Evolutionary conservation across 2,797 vertebrate species (phyloP).

Genomic region (Fundulus diaphanus): DNA sequence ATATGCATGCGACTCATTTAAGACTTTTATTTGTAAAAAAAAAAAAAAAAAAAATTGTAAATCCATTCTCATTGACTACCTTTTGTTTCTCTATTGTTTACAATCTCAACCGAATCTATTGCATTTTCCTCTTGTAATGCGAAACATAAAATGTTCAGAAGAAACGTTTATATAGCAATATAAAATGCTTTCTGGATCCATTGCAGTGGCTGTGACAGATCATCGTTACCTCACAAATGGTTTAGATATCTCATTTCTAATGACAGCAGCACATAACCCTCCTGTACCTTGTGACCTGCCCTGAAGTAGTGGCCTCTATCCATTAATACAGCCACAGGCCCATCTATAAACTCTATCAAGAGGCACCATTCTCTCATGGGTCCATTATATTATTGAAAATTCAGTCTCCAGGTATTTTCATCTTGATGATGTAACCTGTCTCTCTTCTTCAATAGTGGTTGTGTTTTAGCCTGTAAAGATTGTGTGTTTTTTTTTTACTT

Average conservation of each 20-base stretch:
- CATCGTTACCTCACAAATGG: neutral
- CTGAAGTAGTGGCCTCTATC: neutral
- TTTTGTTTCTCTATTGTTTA: no score
- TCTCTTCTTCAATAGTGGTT: neutral
- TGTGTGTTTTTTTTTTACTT: neutral
- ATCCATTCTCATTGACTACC: no score
- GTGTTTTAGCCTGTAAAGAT: no score
- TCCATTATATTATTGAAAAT: neutral
- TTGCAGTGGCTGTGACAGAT: neutral
- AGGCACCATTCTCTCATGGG: neutral
- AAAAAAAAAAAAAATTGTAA: no score
- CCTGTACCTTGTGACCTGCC: neutral
- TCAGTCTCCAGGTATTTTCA: neutral
- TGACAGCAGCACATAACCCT: neutral
- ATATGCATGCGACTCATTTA: no score
- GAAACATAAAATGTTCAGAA: neutral
- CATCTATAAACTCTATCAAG: neutral
- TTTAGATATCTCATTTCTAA: neutral
- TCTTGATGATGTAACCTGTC: neutral
- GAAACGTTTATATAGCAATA: neutral
- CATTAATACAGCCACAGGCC: neutral
- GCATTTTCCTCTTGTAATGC: neutral
- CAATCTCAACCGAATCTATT: no score
- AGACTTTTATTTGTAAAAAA: no score
- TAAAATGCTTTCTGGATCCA: neutral